A percentile compares a stretch with the other conserved stretches of the same genome.
Conservation (phyloP, 2,113 vertebrate species). For the Anarhynchus alexandrinus region DNA sequence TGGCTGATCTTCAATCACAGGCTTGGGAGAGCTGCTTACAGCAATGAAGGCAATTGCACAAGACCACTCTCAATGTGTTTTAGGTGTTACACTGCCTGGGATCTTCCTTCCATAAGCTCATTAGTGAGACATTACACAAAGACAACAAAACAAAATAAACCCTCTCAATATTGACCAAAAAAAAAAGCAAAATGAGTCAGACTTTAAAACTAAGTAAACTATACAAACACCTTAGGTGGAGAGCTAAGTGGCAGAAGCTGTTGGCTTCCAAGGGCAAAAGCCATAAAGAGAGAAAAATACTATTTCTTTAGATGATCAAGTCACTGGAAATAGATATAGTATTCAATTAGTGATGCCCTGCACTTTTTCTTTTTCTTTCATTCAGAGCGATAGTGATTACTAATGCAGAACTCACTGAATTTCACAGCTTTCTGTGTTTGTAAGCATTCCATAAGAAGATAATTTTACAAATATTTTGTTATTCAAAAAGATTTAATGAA, state of each 20-base stretch:
- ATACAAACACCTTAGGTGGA: not conserved
- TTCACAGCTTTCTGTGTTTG: not conserved
- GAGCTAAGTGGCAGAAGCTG: not conserved
- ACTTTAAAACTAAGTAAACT: not conserved
- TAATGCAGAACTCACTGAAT: not conserved
- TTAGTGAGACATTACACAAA: not conserved
- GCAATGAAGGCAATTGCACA: not conserved
- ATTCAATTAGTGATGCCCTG: not conserved
- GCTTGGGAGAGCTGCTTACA: not conserved
- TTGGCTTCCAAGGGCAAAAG: not conserved
- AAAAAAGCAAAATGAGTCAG: not conserved
- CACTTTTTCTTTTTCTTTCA: not conserved
- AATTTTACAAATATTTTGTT: not conserved
- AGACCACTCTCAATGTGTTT: not conserved
- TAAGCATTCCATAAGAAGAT: not conserved
- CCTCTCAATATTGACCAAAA: not conserved
- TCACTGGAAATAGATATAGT: not conserved
- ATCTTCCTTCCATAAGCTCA: not conserved
- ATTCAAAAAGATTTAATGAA: not conserved
- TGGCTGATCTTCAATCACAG: not conserved
- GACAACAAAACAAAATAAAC: not conserved
- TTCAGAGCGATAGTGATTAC: not conserved
- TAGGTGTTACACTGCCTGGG: not conserved
- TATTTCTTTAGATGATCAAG: not conserved
- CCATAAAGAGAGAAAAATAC: not conserved